Evolutionary conservation across 2,888 invertebrate species (phyloP).

Genomic region (Notocelia uddmanniana): DNA sequence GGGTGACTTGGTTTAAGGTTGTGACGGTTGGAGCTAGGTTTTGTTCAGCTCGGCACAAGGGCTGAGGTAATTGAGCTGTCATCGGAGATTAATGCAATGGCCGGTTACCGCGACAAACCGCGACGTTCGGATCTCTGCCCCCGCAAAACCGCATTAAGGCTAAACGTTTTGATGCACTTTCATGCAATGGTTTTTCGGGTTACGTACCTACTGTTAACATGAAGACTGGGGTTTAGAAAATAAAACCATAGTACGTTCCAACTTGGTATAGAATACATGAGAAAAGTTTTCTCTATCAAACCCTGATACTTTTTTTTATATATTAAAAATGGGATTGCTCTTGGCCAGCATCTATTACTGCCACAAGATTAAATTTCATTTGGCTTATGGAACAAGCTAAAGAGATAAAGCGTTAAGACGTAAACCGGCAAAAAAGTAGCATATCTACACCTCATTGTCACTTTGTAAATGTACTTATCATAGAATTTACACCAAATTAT

Average conservation of each 20-base stretch:
- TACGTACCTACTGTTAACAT: neutral
- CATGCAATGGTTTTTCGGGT: neutral
- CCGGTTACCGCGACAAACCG: constrained; percentile 57
- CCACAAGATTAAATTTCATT: too few species aligned
- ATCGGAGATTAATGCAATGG: constrained; percentile 73
- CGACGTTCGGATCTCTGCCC: constrained; percentile 53
- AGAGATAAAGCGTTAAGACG: too few species aligned
- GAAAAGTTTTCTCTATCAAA: too few species aligned
- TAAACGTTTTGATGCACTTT: neutral
- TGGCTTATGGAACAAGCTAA: too few species aligned
- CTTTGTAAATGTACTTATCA: neutral
- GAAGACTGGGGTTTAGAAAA: too few species aligned
- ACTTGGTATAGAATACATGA: too few species aligned
- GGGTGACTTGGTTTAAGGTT: neutral
- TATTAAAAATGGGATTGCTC: too few species aligned
- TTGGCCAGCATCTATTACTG: too few species aligned
- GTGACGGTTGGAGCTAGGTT: constrained; percentile 1
- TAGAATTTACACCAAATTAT: neutral
- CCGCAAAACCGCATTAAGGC: constrained; percentile 38
- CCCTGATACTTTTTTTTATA: too few species aligned
- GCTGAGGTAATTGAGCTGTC: constrained; percentile 78
- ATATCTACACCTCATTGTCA: neutral
- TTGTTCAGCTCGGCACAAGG: constrained; percentile 42
- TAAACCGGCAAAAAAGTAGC: too few species aligned
- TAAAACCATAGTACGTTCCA: too few species aligned